Evolutionary conservation across 2,113 vertebrate species (phyloP), one percentile per base, ranked within the genome.

Genomic region (Proterorhinus semilunaris): DNA sequence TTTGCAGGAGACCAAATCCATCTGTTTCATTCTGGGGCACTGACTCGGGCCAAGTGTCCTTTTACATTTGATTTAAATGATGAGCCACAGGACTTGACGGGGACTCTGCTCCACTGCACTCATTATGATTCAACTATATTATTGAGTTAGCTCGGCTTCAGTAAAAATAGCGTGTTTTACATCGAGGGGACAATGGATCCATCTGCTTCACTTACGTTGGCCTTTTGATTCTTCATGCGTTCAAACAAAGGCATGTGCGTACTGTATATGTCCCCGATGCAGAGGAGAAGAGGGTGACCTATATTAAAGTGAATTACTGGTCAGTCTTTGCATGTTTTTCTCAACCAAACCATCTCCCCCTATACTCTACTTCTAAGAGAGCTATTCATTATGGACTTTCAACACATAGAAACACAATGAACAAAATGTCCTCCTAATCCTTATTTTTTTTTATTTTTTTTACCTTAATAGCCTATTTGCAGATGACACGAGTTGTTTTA

Each of bases 31-130:
- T 81, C 79, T 69, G 21, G 7, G 63, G 52, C 62, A 77, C 51
- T 59, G 72, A 83, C 72, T 58, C 27, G 66, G 51, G 67, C 69
- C 68, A 66, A 86, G 72, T 79, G 79, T 83, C 81, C 72, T 68
- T 71, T 81, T 84, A 51, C 75, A 84, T 87, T 81, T 80, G 66
- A 79, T 76, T 80, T 83, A 70, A 76, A 57, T 49, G 72, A 82
- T 80, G 67, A 61, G 67, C 75, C 74, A 67, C 64, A 75, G 55
- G 70, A 82, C 63, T 68, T 69, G 70, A 79, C 69, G 8, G 6
- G 6, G 8, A 46, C 64, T 61, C 67, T 15, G 15, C 70, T 82
- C 49, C 54, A 67, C 66, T 70, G 45, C 66, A 68, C 55, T 70
- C 48, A 65, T 43, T 64, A 64, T 65, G n/a, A 76, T 72, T 65